These are phyloP conservation scores for Menidia beryllina DNA, from an alignment of 2,113 vertebrate species.

Conservation along the genomic window DNA sequence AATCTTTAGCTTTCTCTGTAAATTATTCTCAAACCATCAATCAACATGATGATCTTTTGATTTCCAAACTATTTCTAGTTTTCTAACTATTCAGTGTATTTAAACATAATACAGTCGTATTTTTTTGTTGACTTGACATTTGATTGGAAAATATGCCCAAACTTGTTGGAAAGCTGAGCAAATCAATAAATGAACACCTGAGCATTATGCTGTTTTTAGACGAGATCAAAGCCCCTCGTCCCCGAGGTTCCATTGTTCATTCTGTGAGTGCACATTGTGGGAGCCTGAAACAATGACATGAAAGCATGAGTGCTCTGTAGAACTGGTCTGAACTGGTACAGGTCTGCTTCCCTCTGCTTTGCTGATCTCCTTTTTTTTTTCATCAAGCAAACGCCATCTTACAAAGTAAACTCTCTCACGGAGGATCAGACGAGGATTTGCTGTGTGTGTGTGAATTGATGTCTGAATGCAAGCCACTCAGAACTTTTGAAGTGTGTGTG, in stretches of 20 bases:
- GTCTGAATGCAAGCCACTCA: neutral
- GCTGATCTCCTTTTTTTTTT: constrained; percentile 17
- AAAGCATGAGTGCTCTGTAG: constrained; percentile 48
- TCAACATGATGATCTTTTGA: too few species aligned
- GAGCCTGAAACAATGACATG: constrained; percentile 64
- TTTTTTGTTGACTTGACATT: neutral
- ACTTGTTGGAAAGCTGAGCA: neutral
- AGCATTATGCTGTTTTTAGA: neutral
- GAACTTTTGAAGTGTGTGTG: neutral
- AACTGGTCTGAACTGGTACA: constrained; percentile 66
- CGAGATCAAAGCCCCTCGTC: constrained; percentile 1
- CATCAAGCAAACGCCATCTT: constrained; percentile 33
- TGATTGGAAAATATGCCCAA: neutral
- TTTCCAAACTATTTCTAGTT: neutral
- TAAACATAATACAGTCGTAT: too few species aligned
- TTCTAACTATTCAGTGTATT: neutral
- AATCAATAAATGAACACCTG: neutral
- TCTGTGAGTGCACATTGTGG: neutral
- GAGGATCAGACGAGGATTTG: constrained; percentile 61
- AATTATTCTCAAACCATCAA: neutral
- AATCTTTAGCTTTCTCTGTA: neutral
- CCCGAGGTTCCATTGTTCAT: neutral
- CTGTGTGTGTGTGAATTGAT: constrained; percentile 2
- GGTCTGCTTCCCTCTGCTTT: constrained; percentile 7
- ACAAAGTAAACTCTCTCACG: constrained; percentile 68